Percentiles rank a stretch among this genome's conserved stretches.
These are phyloP conservation scores for Plecturocebus donacophilus DNA, from an alignment of 2,113 vertebrate species.

Conservation along the genomic window DNA sequence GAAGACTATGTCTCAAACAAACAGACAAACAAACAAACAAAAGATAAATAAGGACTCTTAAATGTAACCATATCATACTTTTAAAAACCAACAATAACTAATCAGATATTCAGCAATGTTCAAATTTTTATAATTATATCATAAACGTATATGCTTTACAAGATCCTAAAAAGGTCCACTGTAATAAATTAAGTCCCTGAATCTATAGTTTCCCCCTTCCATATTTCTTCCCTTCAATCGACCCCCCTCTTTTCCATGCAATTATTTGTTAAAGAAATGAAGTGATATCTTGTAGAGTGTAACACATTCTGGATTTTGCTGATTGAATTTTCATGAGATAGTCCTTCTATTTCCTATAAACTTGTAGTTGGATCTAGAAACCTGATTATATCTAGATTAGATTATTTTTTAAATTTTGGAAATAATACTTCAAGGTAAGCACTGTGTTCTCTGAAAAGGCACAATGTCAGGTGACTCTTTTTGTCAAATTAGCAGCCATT, in stretches of 20 bases:
- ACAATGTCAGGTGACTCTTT: not conserved
- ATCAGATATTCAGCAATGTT: not conserved
- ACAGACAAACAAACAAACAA: not conserved
- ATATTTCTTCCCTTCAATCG: not conserved
- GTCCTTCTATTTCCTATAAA: not conserved
- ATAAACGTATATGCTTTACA: not conserved
- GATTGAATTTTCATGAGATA: not conserved
- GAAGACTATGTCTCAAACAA: too few relatives aligned
- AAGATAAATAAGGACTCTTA: not conserved
- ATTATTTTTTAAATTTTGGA: not conserved
- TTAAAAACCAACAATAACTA: not conserved
- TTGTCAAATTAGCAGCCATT: not conserved
- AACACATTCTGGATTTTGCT: not conserved
- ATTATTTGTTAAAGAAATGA: not conserved
- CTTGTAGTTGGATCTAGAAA: not conserved
- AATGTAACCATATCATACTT: not conserved
- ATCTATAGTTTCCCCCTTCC: not conserved
- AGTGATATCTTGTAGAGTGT: not conserved
- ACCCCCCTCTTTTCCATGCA: not conserved
- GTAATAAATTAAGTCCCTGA: not conserved
- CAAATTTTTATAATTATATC: not conserved
- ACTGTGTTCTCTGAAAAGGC: not conserved
- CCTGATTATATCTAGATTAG: not conserved
- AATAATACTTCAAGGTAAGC: not conserved
- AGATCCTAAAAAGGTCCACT: not conserved